Evolutionary conservation across 2,113 vertebrate species (phyloP).

Genomic region (Fregata magnificens): DNA sequence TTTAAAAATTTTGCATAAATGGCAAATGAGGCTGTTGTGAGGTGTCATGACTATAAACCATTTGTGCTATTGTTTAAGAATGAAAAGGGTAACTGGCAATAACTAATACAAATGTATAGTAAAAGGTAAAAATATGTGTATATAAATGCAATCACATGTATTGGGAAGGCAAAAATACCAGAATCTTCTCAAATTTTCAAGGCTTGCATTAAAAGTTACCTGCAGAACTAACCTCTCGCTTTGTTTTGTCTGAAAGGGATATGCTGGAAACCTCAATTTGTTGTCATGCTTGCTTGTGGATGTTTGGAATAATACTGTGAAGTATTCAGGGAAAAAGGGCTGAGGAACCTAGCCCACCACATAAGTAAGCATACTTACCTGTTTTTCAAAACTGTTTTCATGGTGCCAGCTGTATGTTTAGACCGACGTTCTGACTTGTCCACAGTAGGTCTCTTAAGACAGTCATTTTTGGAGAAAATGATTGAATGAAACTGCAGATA

Average conservation of each 20-base stretch:
- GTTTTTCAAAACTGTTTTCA: background rate
- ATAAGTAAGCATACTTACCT: background rate
- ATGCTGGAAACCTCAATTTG: background rate
- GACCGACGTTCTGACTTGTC: background rate
- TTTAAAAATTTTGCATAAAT: background rate
- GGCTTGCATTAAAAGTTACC: slow-evolving; percentile 46
- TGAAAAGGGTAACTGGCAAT: background rate
- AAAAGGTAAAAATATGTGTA: background rate
- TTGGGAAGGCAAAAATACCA: background rate
- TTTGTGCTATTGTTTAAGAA: slow-evolving; percentile 17
- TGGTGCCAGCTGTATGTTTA: background rate
- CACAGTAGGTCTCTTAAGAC: background rate
- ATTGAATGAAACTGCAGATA: background rate
- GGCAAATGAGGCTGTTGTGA: background rate
- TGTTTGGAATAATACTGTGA: background rate
- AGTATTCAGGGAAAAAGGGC: background rate
- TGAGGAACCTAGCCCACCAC: background rate
- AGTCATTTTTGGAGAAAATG: background rate
- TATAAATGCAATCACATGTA: background rate
- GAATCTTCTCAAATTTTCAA: slow-evolving; percentile 9
- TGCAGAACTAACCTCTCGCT: background rate
- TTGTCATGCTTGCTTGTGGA: background rate
- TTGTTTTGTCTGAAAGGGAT: slow-evolving; percentile 27
- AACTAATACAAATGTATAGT: background rate
- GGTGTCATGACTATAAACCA: background rate